Base-by-base conservation (phyloP, 2,113 vertebrate genomes). In the Gambusia affinis region DNA sequence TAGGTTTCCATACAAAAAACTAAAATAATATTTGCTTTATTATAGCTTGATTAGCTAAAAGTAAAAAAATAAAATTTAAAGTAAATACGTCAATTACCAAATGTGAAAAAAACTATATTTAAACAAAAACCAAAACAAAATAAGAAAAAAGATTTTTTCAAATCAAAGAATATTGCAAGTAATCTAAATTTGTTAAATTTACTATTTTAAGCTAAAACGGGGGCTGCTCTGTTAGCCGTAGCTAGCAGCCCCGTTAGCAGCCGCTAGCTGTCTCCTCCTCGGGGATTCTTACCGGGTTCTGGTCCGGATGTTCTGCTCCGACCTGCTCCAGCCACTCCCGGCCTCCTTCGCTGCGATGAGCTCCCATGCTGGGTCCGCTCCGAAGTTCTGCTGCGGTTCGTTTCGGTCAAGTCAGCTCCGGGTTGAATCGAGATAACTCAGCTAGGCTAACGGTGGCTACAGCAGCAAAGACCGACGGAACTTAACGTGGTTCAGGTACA, bases 271-370 rank as follows among this genome's bases (percentile, higher is more conserved):
- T 12, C 12, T 37, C 51, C 7, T 24, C 24, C 7, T 57, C 24
- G 7, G 22, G 24, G 7, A 22, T 44, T 73, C 82, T 37, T 69
- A 93, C 93, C 88, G 80, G 72, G 19, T 65, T 74, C 62, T 89
- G 90, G 0, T 92, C 81, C 12, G 77, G 82, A 65, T 90, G 88
- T 69, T 94, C 92, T 0, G 62, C 70, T 1, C 79, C 86, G 68
- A 94, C 92, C 69, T 91, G 92, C 29, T 91, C 84, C 37, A 88
- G 80, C 92, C 94, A 93, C 44, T 94, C 94, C 67, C 88, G 86
- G 54, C 91, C 89, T 63, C 92, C 94, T 17, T 95, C 94, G 17
- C 86, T 88, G 27, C 93, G 91, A 33, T 95, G 94, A 3, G 94
- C 93, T 44, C 94, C 94, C 94, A 95, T 95, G 10, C 1, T 61